Conservation (phyloP, 2,797 vertebrate genomes). For the Spheniscus humboldti region DNA sequence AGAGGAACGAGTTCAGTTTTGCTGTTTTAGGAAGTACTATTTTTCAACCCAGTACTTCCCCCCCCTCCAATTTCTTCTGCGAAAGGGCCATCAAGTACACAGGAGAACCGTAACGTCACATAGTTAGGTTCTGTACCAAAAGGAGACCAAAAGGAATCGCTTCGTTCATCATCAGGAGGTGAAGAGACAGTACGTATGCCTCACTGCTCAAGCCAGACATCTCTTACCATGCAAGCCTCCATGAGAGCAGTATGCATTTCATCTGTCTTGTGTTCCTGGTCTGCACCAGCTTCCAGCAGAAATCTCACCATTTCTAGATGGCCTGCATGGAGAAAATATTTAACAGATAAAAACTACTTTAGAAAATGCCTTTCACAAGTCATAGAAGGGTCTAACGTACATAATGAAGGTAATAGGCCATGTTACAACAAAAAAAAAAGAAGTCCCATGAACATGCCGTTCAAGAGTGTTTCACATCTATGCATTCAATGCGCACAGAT, state of each 20-base stretch:
- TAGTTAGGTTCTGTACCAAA: background rate
- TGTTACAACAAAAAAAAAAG: background rate
- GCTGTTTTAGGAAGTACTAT: background rate
- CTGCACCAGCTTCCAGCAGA: slow-evolving; percentile 81
- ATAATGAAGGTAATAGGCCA: rapidly evolving
- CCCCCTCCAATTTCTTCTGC: background rate
- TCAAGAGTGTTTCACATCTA: background rate
- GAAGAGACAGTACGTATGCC: background rate
- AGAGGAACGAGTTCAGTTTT: background rate
- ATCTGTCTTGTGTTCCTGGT: slow-evolving; percentile 84
- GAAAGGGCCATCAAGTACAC: background rate
- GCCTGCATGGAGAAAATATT: slow-evolving; percentile 53
- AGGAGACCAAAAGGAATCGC: background rate
- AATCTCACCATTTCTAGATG: slow-evolving; percentile 84
- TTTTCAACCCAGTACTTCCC: background rate
- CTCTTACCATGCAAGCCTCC: slow-evolving; percentile 84
- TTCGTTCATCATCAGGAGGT: background rate
- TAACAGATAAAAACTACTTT: background rate
- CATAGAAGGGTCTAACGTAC: rapidly evolving
- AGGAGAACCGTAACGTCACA: background rate
- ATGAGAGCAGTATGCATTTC: slow-evolving; percentile 84
- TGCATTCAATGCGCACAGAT: rapidly evolving
- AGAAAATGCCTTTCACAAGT: background rate
- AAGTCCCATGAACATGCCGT: background rate
- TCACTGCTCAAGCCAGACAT: rapidly evolving